Base-by-base conservation (phyloP, 2,797 vertebrate species). In the Esox lucius region DNA sequence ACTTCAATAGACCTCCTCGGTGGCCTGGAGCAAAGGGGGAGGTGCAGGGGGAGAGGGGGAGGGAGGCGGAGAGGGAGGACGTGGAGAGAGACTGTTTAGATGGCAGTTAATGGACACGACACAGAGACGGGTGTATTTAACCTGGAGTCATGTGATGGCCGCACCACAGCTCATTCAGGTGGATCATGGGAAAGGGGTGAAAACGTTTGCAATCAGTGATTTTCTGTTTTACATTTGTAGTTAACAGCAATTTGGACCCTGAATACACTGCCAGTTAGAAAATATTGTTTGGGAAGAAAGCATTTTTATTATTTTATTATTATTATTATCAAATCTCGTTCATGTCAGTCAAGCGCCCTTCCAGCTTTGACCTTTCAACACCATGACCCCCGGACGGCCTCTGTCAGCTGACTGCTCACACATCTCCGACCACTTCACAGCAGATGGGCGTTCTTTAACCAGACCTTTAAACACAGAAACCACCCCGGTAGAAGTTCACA, bases 351-450 rank as follows among this genome's bases (percentile, higher is more conserved):
- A 35, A 53, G 73, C 71, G 35, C 79, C 79, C 61, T 81, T 74
- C 22, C 68, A 46, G 77, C 49, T 81, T 75, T 81, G 56, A n/a
- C 78, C 68, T 81, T 84, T 31, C 28, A 31, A 31, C 28, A 28
- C 28, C 28, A 66, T 85, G 85, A 84, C 84, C 17, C 33, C 78
- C 28, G 75, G 72, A 72, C 26, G 42, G 67, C 75, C 72, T 85
- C 67, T 77, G 78, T 3, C 28, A 31, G 28, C 28, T 31, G 28
- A 31, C 28, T 31, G 87, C 81, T 70, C 77, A 76, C 83, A 83
- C 75, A 53, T 81, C 80, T 79, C 75, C 5, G 78, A 51, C n/a
- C n/a, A n/a, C n/a, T n/a, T n/a, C n/a, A n/a, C n/a, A n/a, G n/a
- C n/a, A n/a, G n/a, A n/a, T n/a, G n/a, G n/a, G n/a, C n/a, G n/a